Evolutionary conservation across 2,888 invertebrate genomes (phyloP).

Genomic region (Entomobrya multifasciata): DNA sequence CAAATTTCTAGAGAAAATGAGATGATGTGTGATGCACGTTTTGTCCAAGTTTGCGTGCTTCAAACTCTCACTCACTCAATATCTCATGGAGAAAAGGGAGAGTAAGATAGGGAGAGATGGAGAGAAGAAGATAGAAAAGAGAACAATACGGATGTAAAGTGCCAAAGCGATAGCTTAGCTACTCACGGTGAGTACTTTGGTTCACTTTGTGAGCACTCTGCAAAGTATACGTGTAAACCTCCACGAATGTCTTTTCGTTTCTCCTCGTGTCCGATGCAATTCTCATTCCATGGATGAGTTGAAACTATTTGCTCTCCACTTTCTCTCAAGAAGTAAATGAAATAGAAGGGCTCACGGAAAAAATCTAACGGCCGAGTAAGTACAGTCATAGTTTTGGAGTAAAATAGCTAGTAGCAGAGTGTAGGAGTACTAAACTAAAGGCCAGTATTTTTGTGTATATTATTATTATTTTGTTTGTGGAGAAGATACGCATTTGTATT

Average conservation of each 20-base stretch:
- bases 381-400: no score
- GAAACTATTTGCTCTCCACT: slow-evolving; percentile 37
- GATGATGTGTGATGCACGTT: slow-evolving; percentile 29
- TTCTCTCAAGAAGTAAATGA: slow-evolving; percentile 31
- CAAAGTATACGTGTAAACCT: slow-evolving; percentile 31
- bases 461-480: no score
- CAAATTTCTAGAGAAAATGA: slow-evolving; percentile 34
- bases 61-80: background rate
- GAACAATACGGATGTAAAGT: slow-evolving; percentile 52
- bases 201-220: background rate
- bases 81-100: background rate
- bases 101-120: no score
- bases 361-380: slow-evolving; percentile 47
- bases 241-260: slow-evolving; percentile 66
- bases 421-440: no score
- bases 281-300: slow-evolving; percentile 52
- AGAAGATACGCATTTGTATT: no score
- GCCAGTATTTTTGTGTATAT: no score
- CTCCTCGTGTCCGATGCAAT: slow-evolving; percentile 30
- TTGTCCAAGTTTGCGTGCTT: background rate
- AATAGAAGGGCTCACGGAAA: slow-evolving; percentile 28
- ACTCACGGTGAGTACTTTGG: slow-evolving; percentile 13
- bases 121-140: background rate
- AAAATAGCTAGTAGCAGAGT: no score
- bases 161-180: slow-evolving; percentile 41